These are phyloP conservation scores for Chloroceryle inda DNA, from an alignment of 2,797 vertebrate species.

Conservation along the genomic window DNA sequence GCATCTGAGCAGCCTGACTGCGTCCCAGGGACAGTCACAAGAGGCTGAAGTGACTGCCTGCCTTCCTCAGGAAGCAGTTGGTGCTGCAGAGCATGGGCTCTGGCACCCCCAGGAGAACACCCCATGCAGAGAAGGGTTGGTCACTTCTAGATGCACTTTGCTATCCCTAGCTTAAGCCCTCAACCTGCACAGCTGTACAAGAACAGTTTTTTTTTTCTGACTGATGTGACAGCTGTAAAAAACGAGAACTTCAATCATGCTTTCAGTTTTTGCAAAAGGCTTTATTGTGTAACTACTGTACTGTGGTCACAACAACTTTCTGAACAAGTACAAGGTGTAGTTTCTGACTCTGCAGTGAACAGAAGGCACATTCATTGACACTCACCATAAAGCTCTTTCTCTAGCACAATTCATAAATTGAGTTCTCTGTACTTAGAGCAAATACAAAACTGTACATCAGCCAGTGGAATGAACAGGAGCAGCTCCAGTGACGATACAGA, in stretches of 20 bases:
- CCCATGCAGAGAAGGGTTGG: rapidly evolving
- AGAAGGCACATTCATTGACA: slow-evolving; percentile 69
- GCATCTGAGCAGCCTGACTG: background rate
- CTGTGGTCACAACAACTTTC: background rate
- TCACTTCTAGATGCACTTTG: rapidly evolving
- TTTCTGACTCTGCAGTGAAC: background rate
- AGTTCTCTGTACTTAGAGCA: background rate
- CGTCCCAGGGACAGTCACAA: background rate
- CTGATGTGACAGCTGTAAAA: background rate
- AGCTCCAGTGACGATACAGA: background rate
- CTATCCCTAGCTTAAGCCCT: background rate
- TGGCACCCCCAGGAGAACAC: rapidly evolving
- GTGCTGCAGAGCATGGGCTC: background rate
- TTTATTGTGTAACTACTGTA: slow-evolving; percentile 60
- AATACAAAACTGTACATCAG: slow-evolving; percentile 31
- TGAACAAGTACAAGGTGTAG: background rate
- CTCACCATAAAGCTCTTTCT: slow-evolving; percentile 8
- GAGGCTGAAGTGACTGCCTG: too few relatives aligned
- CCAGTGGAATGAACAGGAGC: background rate
- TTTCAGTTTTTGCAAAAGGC: slow-evolving; percentile 33
- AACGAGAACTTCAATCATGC: rapidly evolving
- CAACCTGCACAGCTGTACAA: rapidly evolving
- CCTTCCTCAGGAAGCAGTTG: background rate
- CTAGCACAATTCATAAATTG: background rate
- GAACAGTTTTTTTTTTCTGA: rapidly evolving